Evolutionary conservation across 2,888 invertebrate species (phyloP).

Genomic region (Apotomis betuletana): DNA sequence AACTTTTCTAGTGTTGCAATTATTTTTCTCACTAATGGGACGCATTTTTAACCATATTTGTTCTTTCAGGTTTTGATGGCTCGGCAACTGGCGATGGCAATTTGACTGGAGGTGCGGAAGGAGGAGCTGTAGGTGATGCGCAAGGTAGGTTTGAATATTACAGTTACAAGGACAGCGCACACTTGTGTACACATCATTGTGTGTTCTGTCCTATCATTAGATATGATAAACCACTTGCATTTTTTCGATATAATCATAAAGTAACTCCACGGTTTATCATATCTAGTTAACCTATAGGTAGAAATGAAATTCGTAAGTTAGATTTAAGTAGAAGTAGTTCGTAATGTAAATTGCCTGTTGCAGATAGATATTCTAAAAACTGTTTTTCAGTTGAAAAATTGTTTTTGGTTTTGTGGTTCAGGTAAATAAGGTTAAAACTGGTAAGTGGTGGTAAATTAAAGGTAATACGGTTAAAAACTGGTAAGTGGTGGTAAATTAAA

Average conservation of each 20-base stretch:
- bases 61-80: slow-evolving; percentile 75
- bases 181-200: slow-evolving; percentile 38
- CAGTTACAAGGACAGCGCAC: slow-evolving; percentile 38
- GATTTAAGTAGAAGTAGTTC: slow-evolving; percentile 44
- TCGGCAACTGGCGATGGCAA: slow-evolving; percentile 80
- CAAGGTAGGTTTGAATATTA: slow-evolving; percentile 80
- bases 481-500: slow-evolving; percentile 1
- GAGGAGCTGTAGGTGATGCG: slow-evolving; percentile 82
- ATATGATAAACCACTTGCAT: background rate
- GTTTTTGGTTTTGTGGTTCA: background rate
- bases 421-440: background rate
- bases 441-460: slow-evolving; percentile 8
- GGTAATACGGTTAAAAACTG: background rate
- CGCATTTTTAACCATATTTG: slow-evolving; percentile 22
- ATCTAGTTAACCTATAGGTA: slow-evolving; percentile 54
- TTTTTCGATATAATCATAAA: background rate
- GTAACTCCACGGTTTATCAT: slow-evolving; percentile 47
- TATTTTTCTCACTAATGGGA: no score
- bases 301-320: slow-evolving; percentile 79
- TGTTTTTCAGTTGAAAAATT: slow-evolving; percentile 26
- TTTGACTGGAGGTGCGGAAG: slow-evolving; percentile 78
- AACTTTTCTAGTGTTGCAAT: background rate
- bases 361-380: slow-evolving; percentile 11
- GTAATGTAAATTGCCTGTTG: slow-evolving; percentile 34
- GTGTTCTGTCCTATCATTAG: slow-evolving; percentile 15